phyloP scores from a whole-genome alignment of 1,140 invertebrate species.

The Bicyclus anynana region DNA sequence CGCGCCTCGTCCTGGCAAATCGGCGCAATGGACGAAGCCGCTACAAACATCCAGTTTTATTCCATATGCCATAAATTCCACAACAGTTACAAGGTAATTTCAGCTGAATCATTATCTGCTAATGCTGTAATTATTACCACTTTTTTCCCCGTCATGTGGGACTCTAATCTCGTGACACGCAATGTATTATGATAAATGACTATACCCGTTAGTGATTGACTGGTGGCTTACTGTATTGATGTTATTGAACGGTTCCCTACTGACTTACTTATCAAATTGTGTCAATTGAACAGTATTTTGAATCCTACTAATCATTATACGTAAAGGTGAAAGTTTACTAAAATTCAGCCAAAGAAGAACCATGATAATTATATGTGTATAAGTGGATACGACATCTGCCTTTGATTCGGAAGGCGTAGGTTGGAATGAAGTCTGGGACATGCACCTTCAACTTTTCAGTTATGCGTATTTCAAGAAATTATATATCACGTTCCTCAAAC shows the following conservation, averaged over 20 bases:
- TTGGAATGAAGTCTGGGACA: too few species aligned
- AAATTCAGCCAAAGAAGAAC: too few species aligned
- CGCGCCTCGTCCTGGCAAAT: slow-evolving; percentile 48
- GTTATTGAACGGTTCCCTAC: background rate
- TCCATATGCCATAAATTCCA: slow-evolving; percentile 53
- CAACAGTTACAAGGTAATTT: slow-evolving; percentile 53
- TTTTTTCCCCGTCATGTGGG: slow-evolving; percentile 59
- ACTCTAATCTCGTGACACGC: slow-evolving; percentile 43
- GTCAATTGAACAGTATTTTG: background rate
- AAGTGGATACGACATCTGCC: too few species aligned
- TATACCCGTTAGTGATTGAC: background rate
- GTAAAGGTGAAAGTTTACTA: too few species aligned
- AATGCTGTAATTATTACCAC: slow-evolving; percentile 54
- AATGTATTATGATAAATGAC: slow-evolving; percentile 7
- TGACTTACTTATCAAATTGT: background rate
- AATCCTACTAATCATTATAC: background rate
- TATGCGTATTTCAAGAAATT: too few species aligned
- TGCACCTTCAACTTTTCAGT: too few species aligned
- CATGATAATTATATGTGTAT: too few species aligned
- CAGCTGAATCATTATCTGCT: slow-evolving; percentile 51
- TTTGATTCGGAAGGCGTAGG: too few species aligned
- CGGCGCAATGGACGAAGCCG: slow-evolving; percentile 37
- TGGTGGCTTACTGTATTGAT: background rate
- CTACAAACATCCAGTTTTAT: slow-evolving; percentile 53
- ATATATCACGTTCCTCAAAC: too few species aligned